These are phyloP conservation scores for Brachionus calyciflorus DNA, from an alignment of 1,140 invertebrate species.

Conservation along the genomic window DNA sequence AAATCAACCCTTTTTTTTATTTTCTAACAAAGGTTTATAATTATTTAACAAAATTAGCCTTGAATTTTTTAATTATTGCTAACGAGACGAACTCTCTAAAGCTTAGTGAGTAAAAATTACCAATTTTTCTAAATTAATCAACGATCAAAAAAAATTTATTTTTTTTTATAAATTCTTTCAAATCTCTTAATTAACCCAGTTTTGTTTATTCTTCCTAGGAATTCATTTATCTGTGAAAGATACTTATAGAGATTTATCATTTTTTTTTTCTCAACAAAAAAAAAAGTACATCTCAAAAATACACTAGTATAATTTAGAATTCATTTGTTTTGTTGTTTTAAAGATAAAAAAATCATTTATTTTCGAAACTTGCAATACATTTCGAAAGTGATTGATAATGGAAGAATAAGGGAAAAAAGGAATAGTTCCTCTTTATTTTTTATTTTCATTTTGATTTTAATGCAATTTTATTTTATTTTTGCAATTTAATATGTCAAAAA, in stretches of 20 bases:
- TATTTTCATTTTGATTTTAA: not conserved
- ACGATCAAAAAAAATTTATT: not conserved
- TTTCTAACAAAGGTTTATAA: too few species aligned
- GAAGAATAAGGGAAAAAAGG: not conserved
- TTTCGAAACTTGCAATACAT: not conserved
- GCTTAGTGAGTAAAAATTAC: too few species aligned
- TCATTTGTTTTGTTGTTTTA: not conserved
- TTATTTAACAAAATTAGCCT: too few species aligned
- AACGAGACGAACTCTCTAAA: too few species aligned
- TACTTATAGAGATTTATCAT: not conserved
- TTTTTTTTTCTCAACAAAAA: too few species aligned
- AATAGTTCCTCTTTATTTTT: not conserved
- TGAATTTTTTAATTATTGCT: too few species aligned
- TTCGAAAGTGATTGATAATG: conserved; percentile 11
- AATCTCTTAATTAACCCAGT: not conserved
- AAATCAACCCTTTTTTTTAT: too few species aligned
- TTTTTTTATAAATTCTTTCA: not conserved
- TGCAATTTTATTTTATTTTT: not conserved
- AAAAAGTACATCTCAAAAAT: too few species aligned
- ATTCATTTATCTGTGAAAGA: too few species aligned
- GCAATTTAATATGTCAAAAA: conserved; percentile 34
- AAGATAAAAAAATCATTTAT: not conserved
- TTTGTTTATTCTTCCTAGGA: too few species aligned
- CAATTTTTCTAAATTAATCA: too few species aligned
- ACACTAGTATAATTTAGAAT: not conserved